Base-by-base conservation (phyloP, 2,113 vertebrate species). In the Phoxinus phoxinus region DNA sequence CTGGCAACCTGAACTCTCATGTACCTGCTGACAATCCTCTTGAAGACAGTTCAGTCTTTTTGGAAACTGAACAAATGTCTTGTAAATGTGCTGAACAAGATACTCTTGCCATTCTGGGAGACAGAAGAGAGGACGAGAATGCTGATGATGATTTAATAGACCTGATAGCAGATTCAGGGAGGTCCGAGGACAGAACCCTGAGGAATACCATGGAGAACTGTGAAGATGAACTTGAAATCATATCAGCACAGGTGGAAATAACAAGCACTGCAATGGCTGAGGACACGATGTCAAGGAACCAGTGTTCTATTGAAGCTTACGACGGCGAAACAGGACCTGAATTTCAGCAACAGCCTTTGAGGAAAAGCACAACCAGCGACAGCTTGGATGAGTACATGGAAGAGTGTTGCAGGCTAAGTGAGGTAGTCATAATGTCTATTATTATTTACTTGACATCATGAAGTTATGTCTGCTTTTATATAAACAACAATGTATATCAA, bases 371-470 rank as follows among this genome's bases (percentile, higher is more conserved):
- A 32, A 95, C 94, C 23, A 95, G 90, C 0, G 94, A 96, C 91
- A 96, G 96, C 77, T 91, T 97, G 86, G 93, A 96, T 84, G 94
- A 97, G 81, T 97, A 97, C 89, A 97, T 97, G 96, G 95, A 97
- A 5, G 90, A 96, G 82, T 97, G 97, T 91, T 97, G 96, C 92
- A 93, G 94, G 74, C 89, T 97, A 35, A 97, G 96, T 85, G 93
- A 97, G 97, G 96, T 97, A 93, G 94, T 93, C 69, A 72, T 30
- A 86, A 75, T 58, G 25, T 72, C 23, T 79, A 46, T 63, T 56
- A 51, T 71, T 77, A 84, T 84, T 84, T 81, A 81, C 86, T 77
- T 25, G 67, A 81, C 59, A 23, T 35, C 37, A 21, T 74, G 13
- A 5, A 35, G 77, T 78, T 41, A 61, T 41, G 27, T 76, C 58